These are phyloP conservation scores for Spea multiplicata DNA, from an alignment of 2,113 vertebrate genomes.

Conservation along the genomic window DNA sequence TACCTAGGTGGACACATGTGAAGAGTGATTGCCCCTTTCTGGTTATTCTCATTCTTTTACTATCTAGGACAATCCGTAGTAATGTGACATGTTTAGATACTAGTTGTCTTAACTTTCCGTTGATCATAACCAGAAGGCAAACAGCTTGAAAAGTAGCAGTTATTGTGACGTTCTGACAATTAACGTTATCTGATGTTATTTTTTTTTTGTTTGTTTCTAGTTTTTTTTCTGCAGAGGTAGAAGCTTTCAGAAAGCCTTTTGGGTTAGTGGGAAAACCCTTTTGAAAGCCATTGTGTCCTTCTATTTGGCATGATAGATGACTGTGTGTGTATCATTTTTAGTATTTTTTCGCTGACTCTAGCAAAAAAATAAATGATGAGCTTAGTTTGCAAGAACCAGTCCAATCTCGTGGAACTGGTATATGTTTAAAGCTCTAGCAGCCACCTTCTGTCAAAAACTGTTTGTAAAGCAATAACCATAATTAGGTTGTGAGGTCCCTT, in stretches of 20 bases:
- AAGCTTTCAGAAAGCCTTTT: conserved; percentile 98
- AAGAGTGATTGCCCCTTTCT: conserved; percentile 90
- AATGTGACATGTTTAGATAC: conserved; percentile 81
- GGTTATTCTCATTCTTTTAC: conserved; percentile 73
- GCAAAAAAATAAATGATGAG: conserved; percentile 86
- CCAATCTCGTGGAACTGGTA: conserved; percentile 76
- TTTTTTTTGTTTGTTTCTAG: conserved; percentile 80
- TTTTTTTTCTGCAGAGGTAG: conserved; percentile 93
- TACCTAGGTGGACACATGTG: conserved; percentile 72
- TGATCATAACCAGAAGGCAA: conserved; percentile 87
- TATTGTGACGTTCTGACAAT: conserved; percentile 88
- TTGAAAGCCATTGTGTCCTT: conserved; percentile 88
- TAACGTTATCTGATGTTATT: conserved; percentile 94
- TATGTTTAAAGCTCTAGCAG: conserved; percentile 81
- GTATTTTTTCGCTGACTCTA: conserved; percentile 89
- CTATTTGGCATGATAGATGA: conserved; percentile 98
- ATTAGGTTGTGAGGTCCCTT: conserved; percentile 87
- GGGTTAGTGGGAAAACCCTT: conserved; percentile 95
- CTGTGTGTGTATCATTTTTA: conserved; percentile 86
- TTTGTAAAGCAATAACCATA: conserved; percentile 91
- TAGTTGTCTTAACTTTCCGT: conserved; percentile 79
- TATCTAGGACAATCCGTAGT: conserved; percentile 83
- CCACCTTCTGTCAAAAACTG: conserved; percentile 84
- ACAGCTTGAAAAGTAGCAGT: conserved; percentile 85
- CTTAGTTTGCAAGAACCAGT: conserved; percentile 87